Evolutionary conservation across 2,113 vertebrate species (phyloP).

Genomic region (Spermophilus dauricus): DNA sequence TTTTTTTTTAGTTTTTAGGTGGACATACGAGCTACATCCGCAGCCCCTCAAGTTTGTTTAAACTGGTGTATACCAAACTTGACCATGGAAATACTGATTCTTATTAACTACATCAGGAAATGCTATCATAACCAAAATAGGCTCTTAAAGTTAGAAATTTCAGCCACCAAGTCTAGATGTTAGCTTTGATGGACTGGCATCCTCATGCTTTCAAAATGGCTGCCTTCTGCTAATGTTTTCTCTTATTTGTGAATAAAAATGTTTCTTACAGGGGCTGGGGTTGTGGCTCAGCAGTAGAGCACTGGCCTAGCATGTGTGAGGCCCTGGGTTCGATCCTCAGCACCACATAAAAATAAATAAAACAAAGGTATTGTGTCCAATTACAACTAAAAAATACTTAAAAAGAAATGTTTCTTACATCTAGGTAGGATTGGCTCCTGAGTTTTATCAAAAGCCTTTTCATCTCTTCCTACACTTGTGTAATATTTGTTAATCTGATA

Average conservation of each 20-base stretch:
- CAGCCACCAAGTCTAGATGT: background rate
- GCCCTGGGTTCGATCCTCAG: too few relatives aligned
- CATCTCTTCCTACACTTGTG: background rate
- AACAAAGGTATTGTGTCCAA: too few relatives aligned
- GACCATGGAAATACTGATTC: background rate
- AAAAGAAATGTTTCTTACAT: background rate
- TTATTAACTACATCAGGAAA: background rate
- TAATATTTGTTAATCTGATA: background rate
- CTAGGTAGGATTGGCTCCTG: background rate
- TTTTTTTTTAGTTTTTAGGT: too few relatives aligned
- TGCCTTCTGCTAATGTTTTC: background rate
- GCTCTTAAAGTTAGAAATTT: background rate
- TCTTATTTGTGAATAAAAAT: background rate
- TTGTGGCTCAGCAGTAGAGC: background rate
- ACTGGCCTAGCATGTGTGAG: too few relatives aligned
- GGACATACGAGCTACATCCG: too few relatives aligned
- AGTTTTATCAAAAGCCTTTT: slow-evolving; percentile 10
- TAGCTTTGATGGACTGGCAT: background rate
- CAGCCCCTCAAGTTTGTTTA: background rate
- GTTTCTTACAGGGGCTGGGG: background rate
- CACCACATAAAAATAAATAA: too few relatives aligned
- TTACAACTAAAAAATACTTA: too few relatives aligned
- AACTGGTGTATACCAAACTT: background rate
- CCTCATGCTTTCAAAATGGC: background rate
- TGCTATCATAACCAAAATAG: background rate